A percentile compares a stretch with the other conserved stretches of the same genome.
These are phyloP conservation scores for Drosophila monieri DNA, from an alignment of 2,888 invertebrate genomes.

Conservation along the genomic window DNA sequence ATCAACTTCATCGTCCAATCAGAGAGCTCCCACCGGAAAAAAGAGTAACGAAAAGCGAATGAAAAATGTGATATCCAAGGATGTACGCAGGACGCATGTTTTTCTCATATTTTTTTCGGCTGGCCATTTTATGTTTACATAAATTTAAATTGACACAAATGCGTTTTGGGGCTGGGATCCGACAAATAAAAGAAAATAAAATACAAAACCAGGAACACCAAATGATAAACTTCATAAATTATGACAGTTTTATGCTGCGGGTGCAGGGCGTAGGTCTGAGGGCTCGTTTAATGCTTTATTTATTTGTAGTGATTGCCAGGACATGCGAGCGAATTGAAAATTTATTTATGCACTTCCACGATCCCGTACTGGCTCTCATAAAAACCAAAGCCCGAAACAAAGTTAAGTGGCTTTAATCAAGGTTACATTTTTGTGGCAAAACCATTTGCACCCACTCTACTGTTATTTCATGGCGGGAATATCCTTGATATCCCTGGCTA, in stretches of 20 bases:
- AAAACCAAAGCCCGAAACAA: conserved; percentile 23
- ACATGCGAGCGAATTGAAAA: conserved; percentile 51
- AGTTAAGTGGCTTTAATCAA: conserved; percentile 56
- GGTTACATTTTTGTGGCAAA: conserved; percentile 46
- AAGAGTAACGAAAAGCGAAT: conserved; percentile 21
- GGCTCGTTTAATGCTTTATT: conserved; percentile 42
- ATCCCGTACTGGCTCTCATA: conserved; percentile 21
- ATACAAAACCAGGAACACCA: conserved; percentile 18
- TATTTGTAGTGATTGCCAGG: conserved; percentile 47
- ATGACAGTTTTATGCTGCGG: conserved; percentile 49
- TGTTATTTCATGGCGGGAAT: not conserved
- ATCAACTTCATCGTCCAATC: not conserved
- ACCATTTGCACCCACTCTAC: conserved; percentile 5
- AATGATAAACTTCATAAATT: conserved; percentile 73
- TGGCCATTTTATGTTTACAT: conserved; percentile 74
- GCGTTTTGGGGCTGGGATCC: conserved; percentile 40
- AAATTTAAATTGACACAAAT: conserved; percentile 79
- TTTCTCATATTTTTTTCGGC: conserved; percentile 15
- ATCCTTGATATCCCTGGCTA: conserved; percentile 35
- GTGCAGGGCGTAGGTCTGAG: not conserved
- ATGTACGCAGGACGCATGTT: conserved; percentile 22
- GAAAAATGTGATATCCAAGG: conserved; percentile 50
- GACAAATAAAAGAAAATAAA: conserved; percentile 14
- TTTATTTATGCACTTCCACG: conserved; percentile 60
- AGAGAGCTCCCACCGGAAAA: not conserved